Percentiles rank a stretch among this genome's conserved stretches.
phyloP scores from a whole-genome alignment of 2,888 invertebrate genomes.

The Epiblema foenella region DNA sequence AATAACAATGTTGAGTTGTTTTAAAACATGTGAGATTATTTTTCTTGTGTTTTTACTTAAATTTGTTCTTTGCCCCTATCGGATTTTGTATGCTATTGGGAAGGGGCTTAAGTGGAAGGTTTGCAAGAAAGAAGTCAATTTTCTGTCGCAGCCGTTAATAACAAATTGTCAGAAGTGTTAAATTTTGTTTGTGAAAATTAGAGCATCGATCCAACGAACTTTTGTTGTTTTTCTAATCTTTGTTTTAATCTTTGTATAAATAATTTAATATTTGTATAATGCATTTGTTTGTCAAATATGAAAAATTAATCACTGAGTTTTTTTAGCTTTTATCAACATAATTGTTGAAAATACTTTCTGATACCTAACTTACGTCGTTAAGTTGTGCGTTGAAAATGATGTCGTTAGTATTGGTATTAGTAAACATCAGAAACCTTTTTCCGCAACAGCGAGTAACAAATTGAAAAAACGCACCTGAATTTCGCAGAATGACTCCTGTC shows the following conservation, averaged over 20 bases:
- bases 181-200: background rate
- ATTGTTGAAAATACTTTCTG: too few relatives aligned
- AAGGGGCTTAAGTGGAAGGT: constrained; percentile 13
- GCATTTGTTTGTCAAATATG: too few relatives aligned
- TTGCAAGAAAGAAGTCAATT: background rate
- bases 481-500: background rate
- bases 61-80: constrained; percentile 14
- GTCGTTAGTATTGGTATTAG: too few relatives aligned
- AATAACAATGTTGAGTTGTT: too few relatives aligned
- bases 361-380: background rate
- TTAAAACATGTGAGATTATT: background rate
- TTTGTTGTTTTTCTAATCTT: background rate
- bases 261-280: too few relatives aligned
- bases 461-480: background rate
- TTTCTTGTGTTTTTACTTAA: background rate
- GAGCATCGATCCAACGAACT: background rate
- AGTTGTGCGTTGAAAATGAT: background rate
- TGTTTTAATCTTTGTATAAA: too few relatives aligned
- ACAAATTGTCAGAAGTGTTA: background rate
- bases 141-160: background rate
- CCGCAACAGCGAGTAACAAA: background rate
- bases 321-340: too few relatives aligned
- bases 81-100: constrained; percentile 34
- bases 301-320: too few relatives aligned
- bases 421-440: background rate